Base-by-base conservation (phyloP, 2,113 vertebrate genomes). In the Alethe diademata region DNA sequence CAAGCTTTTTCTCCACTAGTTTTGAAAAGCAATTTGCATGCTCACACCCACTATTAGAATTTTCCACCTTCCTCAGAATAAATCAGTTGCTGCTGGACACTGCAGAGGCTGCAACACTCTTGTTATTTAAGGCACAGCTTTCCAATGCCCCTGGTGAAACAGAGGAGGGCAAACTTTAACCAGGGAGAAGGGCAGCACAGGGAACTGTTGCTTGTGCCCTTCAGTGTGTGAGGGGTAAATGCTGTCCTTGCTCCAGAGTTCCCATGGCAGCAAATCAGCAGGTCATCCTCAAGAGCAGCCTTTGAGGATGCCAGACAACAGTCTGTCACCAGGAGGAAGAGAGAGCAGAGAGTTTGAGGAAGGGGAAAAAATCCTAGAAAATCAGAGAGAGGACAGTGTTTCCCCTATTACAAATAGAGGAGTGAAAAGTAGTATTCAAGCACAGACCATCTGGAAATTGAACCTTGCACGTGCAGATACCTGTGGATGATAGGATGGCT, bases 251-350 rank as follows among this genome's bases (percentile, higher is more conserved):
- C 62, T 73, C 47, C 3, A 5, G 93, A 87, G 85, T 91, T 95
- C 96, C 95, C 96, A 95, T 92, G 90, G 83, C 86, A 94, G 95
- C 90, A 94, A 88, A 96, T 81, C 97, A 96, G 95, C 73, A 62
- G 93, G 93, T 96, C 95, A 88, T 92, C 84, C 76, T 93, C 86
- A 75, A 87, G 62, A 95, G 84, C 80, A 90, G 91, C 53, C 67
- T 92, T 62, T 64, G 72, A 96, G 92, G 64, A 94, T 74, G 90
- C 47, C 79, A 92, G 82, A 90, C 78, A 83, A 83, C 79, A 74
- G 80, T 23, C 74, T 95, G 95, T 80, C 91, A 83, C 45, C 0
- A 13, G 45, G 56, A 88, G 71, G 38, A 84, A 83, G 51, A 57
- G 0, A 75, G 66, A 94, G 80, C 40, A 35, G 78, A 89, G 64